Conservation (phyloP, 2,113 vertebrate genomes). For the Synchiropus splendidus region DNA sequence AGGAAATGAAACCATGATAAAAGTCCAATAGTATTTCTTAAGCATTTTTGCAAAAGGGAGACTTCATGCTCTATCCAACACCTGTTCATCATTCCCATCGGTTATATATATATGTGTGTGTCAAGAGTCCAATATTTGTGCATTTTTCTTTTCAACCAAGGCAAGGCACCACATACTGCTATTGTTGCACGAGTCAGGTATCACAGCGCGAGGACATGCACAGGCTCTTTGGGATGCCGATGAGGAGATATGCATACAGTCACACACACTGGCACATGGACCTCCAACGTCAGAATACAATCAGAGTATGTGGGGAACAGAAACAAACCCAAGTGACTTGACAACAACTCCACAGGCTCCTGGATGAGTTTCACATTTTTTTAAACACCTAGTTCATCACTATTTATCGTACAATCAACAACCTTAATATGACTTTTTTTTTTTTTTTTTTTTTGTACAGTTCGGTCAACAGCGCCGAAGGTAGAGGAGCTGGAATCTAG, state of each 20-base stretch:
- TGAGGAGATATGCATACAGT: conserved; percentile 4
- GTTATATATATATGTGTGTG: too few species aligned
- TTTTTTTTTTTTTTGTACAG: too few species aligned
- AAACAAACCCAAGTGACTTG: too few species aligned
- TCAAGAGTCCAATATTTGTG: conserved; percentile 30
- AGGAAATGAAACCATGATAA: too few species aligned
- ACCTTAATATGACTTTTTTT: too few species aligned
- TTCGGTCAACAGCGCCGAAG: too few species aligned
- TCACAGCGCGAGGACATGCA: conserved; percentile 52
- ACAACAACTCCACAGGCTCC: too few species aligned
- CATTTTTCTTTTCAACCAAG: conserved; percentile 33
- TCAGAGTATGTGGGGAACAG: conserved; percentile 3
- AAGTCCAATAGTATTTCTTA: too few species aligned
- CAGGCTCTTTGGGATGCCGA: conserved; percentile 31
- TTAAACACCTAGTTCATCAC: neutral
- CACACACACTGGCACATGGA: too few species aligned
- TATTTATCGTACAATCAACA: too few species aligned
- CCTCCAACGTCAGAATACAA: neutral
- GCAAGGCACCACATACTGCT: conserved; percentile 52
- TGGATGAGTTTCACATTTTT: too few species aligned
- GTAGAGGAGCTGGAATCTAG: too few species aligned
- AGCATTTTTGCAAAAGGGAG: conserved; percentile 3
- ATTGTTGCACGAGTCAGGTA: conserved; percentile 17
- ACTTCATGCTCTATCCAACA: conserved; percentile 15
- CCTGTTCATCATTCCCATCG: neutral